Percentiles rank a stretch among this genome's conserved stretches.
Conservation (phyloP, 2,888 invertebrate genomes). For the Yponomeuta cagnagella region DNA sequence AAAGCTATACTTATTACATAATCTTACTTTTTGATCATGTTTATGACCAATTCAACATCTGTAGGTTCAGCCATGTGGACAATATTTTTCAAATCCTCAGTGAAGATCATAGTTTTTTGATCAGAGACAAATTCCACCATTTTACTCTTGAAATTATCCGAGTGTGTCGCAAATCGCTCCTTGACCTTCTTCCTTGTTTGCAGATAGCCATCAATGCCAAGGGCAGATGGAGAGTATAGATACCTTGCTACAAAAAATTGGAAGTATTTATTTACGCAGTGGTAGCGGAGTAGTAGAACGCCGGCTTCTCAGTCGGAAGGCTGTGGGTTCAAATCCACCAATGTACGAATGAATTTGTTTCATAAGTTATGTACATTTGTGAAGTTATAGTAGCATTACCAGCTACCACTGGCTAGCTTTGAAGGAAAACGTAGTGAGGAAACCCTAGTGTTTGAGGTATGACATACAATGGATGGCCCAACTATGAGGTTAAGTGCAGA, state of each 20-base stretch:
- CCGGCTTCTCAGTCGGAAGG: too few relatives aligned
- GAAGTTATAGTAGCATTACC: too few relatives aligned
- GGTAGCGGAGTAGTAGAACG: too few relatives aligned
- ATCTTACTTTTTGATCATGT: constrained; percentile 82
- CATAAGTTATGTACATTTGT: too few relatives aligned
- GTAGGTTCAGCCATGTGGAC: constrained; percentile 79
- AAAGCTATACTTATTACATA: too few relatives aligned
- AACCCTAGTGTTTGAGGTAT: too few relatives aligned
- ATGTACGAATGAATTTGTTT: too few relatives aligned
- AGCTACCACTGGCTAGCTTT: too few relatives aligned
- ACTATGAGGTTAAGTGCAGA: too few relatives aligned
- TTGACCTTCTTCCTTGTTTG: constrained; percentile 68
- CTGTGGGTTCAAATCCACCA: too few relatives aligned
- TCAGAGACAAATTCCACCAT: constrained; percentile 79
- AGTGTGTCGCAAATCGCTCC: constrained; percentile 77
- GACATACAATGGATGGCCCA: too few relatives aligned
- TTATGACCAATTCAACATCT: constrained; percentile 78
- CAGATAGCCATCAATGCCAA: constrained; percentile 79
- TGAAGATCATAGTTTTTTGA: constrained; percentile 82
- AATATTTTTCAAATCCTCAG: constrained; percentile 90
- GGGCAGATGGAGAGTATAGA: constrained; percentile 72
- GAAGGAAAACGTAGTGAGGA: too few relatives aligned
- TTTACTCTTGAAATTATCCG: constrained; percentile 80
- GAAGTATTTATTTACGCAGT: background rate
- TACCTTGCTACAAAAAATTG: constrained; percentile 43